Evolutionary conservation across 2,113 vertebrate genomes (phyloP), one percentile per base, ranked within the genome.

Genomic region (Crotalus tigris): DNA sequence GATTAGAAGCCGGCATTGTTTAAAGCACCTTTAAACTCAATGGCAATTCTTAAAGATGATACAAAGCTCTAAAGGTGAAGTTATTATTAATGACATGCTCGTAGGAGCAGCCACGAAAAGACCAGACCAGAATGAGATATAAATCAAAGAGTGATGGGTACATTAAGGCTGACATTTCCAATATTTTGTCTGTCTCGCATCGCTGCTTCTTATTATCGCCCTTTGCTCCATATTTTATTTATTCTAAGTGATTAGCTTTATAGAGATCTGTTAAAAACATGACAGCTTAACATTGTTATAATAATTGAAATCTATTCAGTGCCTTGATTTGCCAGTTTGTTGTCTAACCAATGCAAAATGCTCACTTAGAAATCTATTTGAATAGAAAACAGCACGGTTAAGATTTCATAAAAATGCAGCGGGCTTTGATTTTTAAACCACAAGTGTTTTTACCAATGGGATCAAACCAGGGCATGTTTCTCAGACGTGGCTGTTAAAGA

Each of bases 61-160:
- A 61, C 92, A 92, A 93, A 93, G 75, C 85, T 87, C 59, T 51
- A 29, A 90, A 94, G 69, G 33, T 19, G 75, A 81, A 81, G 92
- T 53, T 91, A 86, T 95, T 94, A 95, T 91, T 92, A 91, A 95
- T 95, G 92, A 92, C 92, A 90, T 89, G 94, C 53, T 53, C 89
- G 59, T 90, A 90, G 88, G 53, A 85, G 75, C 51, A 92, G 91
- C 93, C 92, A 89, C 26, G 55, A 59, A 85, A 53, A 39, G 90
- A 61, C 90, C 88, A 88, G 51, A 91, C 0, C 3, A 91, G 90
- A 91, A 93, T 88, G 90, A 93, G 85, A 93, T 85, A 95, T 95
- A 94, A 94, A 93, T 95, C 94, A 95, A 39, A 64, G 61, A 88
- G 69, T 95, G 93, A 95, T 94, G 90, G 94, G 90, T 91, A 90